These are phyloP conservation scores for Phaedon cochleariae DNA, from an alignment of 2,888 invertebrate genomes.

Conservation along the genomic window DNA sequence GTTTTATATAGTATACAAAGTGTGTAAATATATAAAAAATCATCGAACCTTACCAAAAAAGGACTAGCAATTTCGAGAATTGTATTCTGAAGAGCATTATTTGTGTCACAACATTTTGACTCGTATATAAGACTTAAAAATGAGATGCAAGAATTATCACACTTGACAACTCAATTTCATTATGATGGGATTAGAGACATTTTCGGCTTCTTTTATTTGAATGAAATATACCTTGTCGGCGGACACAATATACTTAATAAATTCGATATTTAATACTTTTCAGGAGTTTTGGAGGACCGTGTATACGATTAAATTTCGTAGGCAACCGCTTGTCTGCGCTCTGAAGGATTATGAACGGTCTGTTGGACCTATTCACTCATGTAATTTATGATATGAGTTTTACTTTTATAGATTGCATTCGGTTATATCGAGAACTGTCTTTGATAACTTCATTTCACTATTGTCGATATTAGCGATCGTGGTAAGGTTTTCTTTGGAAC, in stretches of 20 bases:
- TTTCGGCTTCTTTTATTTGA: conserved; percentile 4
- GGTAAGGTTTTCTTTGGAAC: not conserved
- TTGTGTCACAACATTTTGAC: conserved; percentile 51
- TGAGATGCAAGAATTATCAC: conserved; percentile 30
- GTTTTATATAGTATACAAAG: conserved; percentile 13
- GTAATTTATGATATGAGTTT: conserved; percentile 33
- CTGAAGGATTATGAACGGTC: conserved; percentile 36
- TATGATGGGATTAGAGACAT: conserved; percentile 32
- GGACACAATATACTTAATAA: not conserved
- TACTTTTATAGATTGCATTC: not conserved
- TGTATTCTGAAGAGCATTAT: conserved; percentile 33
- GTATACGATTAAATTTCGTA: conserved; percentile 31
- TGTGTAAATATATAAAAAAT: conserved; percentile 32
- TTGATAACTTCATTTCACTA: not conserved
- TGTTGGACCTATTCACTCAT: conserved; percentile 33
- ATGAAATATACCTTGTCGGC: not conserved
- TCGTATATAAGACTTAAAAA: conserved; percentile 50
- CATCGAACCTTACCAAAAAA: conserved; percentile 33
- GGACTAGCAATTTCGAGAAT: conserved; percentile 29
- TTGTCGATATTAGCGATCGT: not conserved
- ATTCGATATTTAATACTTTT: not conserved
- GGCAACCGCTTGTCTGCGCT: conserved; percentile 25
- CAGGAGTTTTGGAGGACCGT: conserved; percentile 2
- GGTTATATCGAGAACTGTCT: not conserved
- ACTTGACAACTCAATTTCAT: conserved; percentile 41